Percentiles rank a stretch among this genome's conserved stretches.
Conservation (phyloP, 2,888 invertebrate genomes). For the Eueremaeus valkanovi region DNA sequence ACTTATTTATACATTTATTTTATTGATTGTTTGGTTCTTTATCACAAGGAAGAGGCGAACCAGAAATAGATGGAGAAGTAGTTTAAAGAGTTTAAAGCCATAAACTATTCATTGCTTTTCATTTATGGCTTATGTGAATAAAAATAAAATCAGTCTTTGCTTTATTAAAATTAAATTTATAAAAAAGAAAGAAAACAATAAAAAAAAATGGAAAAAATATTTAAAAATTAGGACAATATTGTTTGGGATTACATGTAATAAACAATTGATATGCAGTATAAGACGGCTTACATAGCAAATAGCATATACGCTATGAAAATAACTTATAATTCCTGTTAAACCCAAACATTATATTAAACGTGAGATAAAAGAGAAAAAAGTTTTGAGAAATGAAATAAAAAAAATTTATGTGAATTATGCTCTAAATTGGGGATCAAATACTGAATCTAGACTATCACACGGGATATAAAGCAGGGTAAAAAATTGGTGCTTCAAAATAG, state of each 20-base stretch:
- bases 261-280: not conserved
- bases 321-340: not conserved
- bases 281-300: not conserved
- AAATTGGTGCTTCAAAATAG: too few species aligned
- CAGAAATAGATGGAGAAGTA: not conserved
- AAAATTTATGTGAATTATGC: not conserved
- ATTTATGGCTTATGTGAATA: too few species aligned
- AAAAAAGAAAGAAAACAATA: not conserved
- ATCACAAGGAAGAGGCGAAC: not conserved
- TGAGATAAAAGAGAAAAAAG: not conserved
- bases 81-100: not conserved
- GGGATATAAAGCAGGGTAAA: not conserved
- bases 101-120: constrained; percentile 1
- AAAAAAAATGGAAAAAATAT: not conserved
- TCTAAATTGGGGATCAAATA: not conserved
- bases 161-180: not conserved
- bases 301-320: too few species aligned
- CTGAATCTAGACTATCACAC: not conserved
- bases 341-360: not conserved
- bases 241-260: not conserved
- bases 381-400: not conserved
- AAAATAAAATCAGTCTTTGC: not conserved
- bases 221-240: too few species aligned
- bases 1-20: not conserved
- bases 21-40: not conserved